These are phyloP conservation scores for Venturia canescens DNA, from an alignment of 1,140 invertebrate genomes.

Conservation along the genomic window DNA sequence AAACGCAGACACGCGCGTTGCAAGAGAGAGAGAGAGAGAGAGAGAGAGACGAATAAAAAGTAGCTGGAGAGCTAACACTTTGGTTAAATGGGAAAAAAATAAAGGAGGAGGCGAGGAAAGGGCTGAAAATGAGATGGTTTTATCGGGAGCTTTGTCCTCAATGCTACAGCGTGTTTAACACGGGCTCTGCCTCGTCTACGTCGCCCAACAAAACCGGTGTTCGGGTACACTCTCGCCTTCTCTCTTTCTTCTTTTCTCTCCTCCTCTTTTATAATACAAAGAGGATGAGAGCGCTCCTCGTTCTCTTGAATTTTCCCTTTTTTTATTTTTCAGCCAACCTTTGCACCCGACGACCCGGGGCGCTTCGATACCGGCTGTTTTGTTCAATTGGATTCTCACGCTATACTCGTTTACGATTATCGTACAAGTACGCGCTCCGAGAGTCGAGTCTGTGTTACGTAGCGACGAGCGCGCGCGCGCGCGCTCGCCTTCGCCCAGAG, in stretches of 20 bases:
- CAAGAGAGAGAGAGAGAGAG: too few species aligned
- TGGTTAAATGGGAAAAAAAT: conserved; percentile 44
- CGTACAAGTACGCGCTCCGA: not conserved
- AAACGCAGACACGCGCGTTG: conserved; percentile 34
- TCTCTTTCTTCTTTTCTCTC: conserved; percentile 62
- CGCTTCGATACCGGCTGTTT: not conserved
- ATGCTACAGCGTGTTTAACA: conserved; percentile 73
- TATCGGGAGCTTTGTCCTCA: conserved; percentile 75
- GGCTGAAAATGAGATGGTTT: conserved; percentile 73
- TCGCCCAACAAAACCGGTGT: conserved; percentile 64
- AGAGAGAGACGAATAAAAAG: not conserved
- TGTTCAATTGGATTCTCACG: conserved; percentile 6
- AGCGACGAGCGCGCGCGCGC: not conserved
- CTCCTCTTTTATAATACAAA: conserved; percentile 42
- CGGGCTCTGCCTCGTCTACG: conserved; percentile 73
- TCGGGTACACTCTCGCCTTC: conserved; percentile 61
- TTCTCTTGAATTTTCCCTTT: conserved; percentile 13
- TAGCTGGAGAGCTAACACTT: not conserved
- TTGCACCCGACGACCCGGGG: not conserved
- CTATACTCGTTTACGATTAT: conserved; percentile 7
- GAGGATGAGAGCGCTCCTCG: conserved; percentile 5
- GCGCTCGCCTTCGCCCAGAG: too few species aligned
- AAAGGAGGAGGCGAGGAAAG: conserved; percentile 50
- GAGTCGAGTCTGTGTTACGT: not conserved
- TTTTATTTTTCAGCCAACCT: conserved; percentile 6